Conservation (phyloP, 2,113 vertebrate species). For the Oceanodroma tethys region DNA sequence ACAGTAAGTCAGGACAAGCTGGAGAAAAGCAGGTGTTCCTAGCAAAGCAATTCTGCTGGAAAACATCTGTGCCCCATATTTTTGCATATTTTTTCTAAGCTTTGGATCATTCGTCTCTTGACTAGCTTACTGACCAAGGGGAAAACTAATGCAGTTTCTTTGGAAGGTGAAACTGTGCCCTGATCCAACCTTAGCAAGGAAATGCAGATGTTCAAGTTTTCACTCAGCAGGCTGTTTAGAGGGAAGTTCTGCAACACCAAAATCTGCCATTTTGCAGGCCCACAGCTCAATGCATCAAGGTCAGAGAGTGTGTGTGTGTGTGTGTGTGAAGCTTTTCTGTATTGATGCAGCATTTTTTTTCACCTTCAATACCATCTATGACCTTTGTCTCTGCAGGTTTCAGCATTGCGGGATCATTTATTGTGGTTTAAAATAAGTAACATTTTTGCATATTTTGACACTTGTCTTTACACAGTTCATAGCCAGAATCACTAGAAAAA, state of each 20-base stretch:
- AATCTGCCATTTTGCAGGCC: background rate
- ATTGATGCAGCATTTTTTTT: background rate
- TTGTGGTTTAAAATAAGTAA: background rate
- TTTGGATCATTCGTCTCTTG: background rate
- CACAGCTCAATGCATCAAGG: background rate
- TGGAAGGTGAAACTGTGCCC: background rate
- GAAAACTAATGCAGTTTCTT: background rate
- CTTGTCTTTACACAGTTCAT: background rate
- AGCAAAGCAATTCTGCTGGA: background rate
- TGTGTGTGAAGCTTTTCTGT: background rate
- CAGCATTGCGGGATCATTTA: background rate
- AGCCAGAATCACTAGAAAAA: background rate
- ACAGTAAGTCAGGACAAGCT: background rate
- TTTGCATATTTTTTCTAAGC: background rate
- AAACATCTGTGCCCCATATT: background rate
- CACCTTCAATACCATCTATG: background rate
- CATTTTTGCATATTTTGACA: background rate
- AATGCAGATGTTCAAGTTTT: background rate
- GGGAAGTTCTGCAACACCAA: background rate
- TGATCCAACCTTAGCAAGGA: background rate
- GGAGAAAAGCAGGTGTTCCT: background rate
- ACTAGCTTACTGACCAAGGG: background rate
- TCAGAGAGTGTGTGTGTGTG: background rate
- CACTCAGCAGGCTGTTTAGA: background rate
- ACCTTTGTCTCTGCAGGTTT: background rate